Evolutionary conservation across 2,797 vertebrate genomes (phyloP).

Genomic region (Lycodopsis pacificus): DNA sequence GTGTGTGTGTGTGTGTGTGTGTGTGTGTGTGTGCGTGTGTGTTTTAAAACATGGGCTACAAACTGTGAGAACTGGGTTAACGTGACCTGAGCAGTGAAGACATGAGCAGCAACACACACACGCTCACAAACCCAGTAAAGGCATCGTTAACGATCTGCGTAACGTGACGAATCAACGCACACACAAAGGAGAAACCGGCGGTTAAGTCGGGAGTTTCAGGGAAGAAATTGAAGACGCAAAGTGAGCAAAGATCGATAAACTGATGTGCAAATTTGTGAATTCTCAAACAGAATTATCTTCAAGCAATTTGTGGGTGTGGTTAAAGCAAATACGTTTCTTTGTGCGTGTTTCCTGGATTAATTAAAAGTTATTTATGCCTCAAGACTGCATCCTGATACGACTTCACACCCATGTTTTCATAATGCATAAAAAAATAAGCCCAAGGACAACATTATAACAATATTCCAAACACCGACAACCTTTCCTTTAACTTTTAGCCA

Average conservation of each 20-base stretch:
- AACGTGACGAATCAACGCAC: not conserved
- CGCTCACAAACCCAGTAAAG: conserved; percentile 2
- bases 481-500: not conserved
- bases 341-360: not conserved
- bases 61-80: conserved; percentile 82
- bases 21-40: conserved; percentile 12
- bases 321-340: not conserved
- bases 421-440: not conserved
- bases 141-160: not conserved
- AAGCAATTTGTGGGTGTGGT: not conserved
- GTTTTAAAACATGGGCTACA: conserved; percentile 53
- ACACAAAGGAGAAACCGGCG: not conserved
- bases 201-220: not conserved
- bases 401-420: not conserved
- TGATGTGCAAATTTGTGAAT: not conserved
- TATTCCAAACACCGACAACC: not conserved
- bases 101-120: conserved; percentile 62
- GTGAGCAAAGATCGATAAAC: not conserved
- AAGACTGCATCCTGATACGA: not conserved
- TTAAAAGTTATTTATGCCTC: not conserved
- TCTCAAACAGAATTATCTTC: not conserved
- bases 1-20: conserved; percentile 8
- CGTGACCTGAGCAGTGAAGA: conserved; percentile 77
- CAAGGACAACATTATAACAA: not conserved
- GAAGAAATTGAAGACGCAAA: not conserved